These are phyloP conservation scores for Cremastobaeus sp. DNA, from an alignment of 2,888 invertebrate genomes.

Conservation along the genomic window DNA sequence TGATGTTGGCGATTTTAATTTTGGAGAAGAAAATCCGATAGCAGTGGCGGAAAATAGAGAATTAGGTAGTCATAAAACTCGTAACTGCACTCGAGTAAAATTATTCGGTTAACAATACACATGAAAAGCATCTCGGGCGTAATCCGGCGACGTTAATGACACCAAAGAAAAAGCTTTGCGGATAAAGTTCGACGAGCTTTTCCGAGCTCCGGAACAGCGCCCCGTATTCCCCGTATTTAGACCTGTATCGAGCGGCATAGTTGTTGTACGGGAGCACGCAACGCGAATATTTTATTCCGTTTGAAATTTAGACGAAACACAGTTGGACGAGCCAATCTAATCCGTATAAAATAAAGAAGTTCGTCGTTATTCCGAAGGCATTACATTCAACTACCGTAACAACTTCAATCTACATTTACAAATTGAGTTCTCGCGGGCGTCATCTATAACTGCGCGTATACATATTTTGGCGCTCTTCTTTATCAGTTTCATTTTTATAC, in stretches of 20 bases:
- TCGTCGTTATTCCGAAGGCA: conserved; percentile 25
- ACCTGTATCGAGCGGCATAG: conserved; percentile 21
- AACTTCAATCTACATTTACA: conserved; percentile 16
- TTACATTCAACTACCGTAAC: conserved; percentile 1
- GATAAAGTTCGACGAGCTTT: conserved; percentile 34
- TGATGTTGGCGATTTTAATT: too few relatives aligned
- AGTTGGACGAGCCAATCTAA: conserved; percentile 35
- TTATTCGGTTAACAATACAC: conserved; percentile 62
- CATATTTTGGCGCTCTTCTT: conserved; percentile 34
- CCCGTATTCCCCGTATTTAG: too few relatives aligned
- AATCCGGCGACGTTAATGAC: conserved; percentile 46
- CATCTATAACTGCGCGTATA: conserved; percentile 18
- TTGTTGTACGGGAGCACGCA: conserved; percentile 29
- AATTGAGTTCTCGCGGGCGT: background rate
- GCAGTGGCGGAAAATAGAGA: too few relatives aligned
- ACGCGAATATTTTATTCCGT: conserved; percentile 51
- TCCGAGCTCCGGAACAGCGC: too few relatives aligned
- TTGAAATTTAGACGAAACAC: conserved; percentile 49
- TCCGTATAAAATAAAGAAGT: conserved; percentile 39
- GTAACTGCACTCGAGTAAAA: conserved; percentile 57
- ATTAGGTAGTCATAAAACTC: too few relatives aligned
- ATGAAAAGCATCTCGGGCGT: conserved; percentile 28
- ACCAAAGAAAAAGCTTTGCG: conserved; percentile 23
- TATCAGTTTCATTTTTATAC: conserved; percentile 29
- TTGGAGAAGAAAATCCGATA: too few relatives aligned